phyloP scores from a whole-genome alignment of 2,113 vertebrate genomes.

The Herpetotheres cachinnans region DNA sequence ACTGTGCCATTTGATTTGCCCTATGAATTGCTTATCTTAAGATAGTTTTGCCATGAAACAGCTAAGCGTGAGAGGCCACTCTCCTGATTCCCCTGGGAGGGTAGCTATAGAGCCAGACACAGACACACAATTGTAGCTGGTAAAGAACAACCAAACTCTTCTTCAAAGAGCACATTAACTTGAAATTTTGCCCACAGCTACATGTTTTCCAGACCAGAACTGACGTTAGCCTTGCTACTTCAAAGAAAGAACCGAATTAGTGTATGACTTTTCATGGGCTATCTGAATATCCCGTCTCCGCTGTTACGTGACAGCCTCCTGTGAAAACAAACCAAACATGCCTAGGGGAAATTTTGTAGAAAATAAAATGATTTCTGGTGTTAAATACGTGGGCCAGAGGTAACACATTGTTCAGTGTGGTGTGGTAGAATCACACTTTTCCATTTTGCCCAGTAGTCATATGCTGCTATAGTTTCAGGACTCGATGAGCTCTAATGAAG shows the following conservation, averaged over 20 bases:
- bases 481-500: not conserved
- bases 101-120: fast-evolving
- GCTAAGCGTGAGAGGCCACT: not conserved
- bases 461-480: not conserved
- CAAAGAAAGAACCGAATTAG: not conserved
- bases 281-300: not conserved
- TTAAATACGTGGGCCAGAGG: not conserved
- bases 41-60: not conserved
- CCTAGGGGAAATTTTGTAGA: not conserved
- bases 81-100: not conserved
- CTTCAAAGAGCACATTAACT: not conserved
- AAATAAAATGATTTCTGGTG: not conserved
- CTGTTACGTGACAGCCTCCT: not conserved
- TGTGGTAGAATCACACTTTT: fast-evolving
- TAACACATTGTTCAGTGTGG: not conserved
- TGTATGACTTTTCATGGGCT: not conserved
- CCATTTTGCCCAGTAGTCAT: not conserved
- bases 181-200: not conserved
- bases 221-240: not conserved
- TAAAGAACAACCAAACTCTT: not conserved
- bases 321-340: not conserved
- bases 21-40: not conserved
- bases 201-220: not conserved
- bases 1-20: not conserved
- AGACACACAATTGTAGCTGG: not conserved